A percentile compares a stretch with the other conserved stretches of the same genome.
These are phyloP conservation scores for Hippotragus niger DNA, from an alignment of 2,113 vertebrate genomes.

Conservation along the genomic window DNA sequence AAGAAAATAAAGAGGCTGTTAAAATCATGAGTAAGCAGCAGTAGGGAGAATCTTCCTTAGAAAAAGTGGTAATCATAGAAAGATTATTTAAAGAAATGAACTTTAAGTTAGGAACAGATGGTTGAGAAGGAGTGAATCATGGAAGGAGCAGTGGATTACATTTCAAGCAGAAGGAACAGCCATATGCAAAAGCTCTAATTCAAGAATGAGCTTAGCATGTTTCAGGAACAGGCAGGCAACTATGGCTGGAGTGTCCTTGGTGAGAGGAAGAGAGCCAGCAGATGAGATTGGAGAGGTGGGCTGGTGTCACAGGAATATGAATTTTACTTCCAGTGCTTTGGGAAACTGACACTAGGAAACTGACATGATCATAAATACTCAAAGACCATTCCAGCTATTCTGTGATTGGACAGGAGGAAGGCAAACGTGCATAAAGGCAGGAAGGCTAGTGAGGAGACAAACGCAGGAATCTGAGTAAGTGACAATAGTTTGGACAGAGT, in stretches of 20 bases:
- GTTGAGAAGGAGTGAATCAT: background rate
- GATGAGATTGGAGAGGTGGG: background rate
- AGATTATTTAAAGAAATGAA: background rate
- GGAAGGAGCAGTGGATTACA: background rate
- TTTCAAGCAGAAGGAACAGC: background rate
- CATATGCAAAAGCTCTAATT: background rate
- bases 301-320: background rate
- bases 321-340: background rate
- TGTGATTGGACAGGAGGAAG: background rate
- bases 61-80: background rate
- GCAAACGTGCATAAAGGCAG: background rate
- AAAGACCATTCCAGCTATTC: background rate
- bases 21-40: background rate
- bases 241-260: background rate
- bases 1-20: background rate
- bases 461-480: background rate
- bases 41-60: background rate
- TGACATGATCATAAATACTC: background rate
- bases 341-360: background rate
- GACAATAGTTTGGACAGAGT: background rate
- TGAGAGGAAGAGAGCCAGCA: background rate
- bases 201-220: background rate
- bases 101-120: background rate
- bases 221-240: background rate
- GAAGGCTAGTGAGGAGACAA: background rate